Base-by-base conservation (phyloP, 2,888 invertebrate genomes). In the Bellardia bayeri region DNA sequence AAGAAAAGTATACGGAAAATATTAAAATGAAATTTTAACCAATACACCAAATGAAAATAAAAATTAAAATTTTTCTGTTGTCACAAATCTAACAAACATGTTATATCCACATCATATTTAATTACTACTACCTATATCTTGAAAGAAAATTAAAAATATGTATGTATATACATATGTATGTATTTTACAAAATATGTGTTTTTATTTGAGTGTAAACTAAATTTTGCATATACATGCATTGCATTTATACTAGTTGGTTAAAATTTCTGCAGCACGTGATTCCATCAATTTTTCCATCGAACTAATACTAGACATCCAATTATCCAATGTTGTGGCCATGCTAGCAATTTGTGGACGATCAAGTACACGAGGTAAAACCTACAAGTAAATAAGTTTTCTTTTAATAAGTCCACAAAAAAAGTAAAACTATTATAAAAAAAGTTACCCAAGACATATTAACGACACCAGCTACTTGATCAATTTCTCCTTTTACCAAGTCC, bases 401-500 rank as follows among this genome's bases (percentile, higher is more conserved):
- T 76, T 7, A 16, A 37, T 23, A 23, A 23, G 23, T 23, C 23
- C 23, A 23, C 23, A 23, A 23, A 23, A 23, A 23, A 23, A 23
- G 23, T 23, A 23, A 23, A 23, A 23, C 23, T 23, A 23, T 23
- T 23, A n/a, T 23, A 1, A 23, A 23, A 23, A 23, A 23, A 23
- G 23, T 64, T 88, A 94, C 96, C 97, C 97, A 97, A 9, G 95
- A 95, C 94, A 97, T 95, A 91, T 95, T 95, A 5, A 97, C 96
- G 72, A 94, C 95, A 80, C 94, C 93, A 82, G 94, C 94, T 7
- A 99, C 98, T 94, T 99, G 98, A 94, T 99, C 99, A 89, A 99
- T 99, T 85, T 97, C 97, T 1, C 99, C 99, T 83, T 97, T 96
- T 5, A 99, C 98, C 16, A 99, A 95, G 33, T 98, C 98, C 92